A percentile compares a stretch with the other conserved stretches of the same genome.
These are phyloP conservation scores for Mesaphorura yosii DNA, from an alignment of 1,140 invertebrate species.

Conservation along the genomic window DNA sequence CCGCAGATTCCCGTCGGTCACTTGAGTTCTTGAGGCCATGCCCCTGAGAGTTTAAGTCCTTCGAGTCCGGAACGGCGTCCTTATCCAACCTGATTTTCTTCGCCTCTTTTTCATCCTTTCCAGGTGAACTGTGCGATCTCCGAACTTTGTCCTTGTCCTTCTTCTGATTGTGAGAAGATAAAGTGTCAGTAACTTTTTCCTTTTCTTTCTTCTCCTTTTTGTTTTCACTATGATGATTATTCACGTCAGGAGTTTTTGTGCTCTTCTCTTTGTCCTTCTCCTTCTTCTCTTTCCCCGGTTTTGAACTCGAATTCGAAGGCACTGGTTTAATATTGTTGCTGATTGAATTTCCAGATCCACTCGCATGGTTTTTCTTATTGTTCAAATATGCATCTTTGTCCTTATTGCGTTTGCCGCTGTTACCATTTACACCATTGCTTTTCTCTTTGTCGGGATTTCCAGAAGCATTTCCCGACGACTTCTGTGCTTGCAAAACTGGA, in stretches of 20 bases:
- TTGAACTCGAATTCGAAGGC: neutral
- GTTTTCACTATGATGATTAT: neutral
- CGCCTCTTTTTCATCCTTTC: no score
- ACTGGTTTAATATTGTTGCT: no score
- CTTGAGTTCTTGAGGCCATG: no score
- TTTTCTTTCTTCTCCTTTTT: neutral
- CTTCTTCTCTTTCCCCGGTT: neutral
- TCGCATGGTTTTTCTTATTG: slow-evolving; percentile 12
- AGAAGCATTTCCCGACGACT: neutral
- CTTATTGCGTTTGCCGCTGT: no score
- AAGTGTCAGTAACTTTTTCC: neutral
- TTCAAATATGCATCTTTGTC: slow-evolving; percentile 14
- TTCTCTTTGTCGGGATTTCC: neutral
- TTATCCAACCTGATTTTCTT: no score
- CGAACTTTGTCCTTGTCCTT: slow-evolving; percentile 6
- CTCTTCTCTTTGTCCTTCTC: slow-evolving; percentile 1
- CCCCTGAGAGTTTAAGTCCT: no score
- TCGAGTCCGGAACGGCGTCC: no score
- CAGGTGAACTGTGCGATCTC: slow-evolving; percentile 16
- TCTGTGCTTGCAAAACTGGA: neutral
- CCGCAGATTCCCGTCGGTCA: slow-evolving; percentile 21
- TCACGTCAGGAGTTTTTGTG: neutral
- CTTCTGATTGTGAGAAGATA: neutral
- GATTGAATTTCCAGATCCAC: no score
- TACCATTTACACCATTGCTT: no score